Evolutionary conservation across 1,140 invertebrate species (phyloP).

Genomic region (Plutomurus gul): DNA sequence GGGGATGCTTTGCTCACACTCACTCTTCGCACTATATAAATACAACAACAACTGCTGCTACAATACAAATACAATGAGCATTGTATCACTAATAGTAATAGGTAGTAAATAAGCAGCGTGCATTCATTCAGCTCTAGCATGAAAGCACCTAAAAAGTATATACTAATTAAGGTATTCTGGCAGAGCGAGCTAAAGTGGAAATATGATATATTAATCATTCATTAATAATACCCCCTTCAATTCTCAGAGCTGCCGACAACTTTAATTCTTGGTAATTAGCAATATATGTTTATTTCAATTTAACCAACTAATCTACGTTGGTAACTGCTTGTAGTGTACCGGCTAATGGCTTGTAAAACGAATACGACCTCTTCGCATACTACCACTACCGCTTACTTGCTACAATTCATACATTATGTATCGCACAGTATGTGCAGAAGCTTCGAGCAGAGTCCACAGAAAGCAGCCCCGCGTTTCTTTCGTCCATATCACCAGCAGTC

Average conservation of each 20-base stretch:
- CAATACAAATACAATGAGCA: neutral
- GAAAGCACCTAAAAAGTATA: neutral
- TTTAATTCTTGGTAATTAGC: conserved; percentile 25
- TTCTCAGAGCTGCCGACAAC: conserved; percentile 20
- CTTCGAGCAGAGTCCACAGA: neutral
- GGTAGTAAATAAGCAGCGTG: neutral
- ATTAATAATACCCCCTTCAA: conserved; percentile 27
- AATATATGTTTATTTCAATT: conserved; percentile 29
- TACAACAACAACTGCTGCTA: neutral
- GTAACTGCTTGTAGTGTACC: neutral
- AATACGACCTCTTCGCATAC: neutral
- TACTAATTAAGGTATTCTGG: conserved; percentile 25
- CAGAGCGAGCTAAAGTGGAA: conserved; percentile 28
- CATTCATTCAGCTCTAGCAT: neutral
- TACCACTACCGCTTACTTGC: neutral
- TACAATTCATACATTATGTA: neutral
- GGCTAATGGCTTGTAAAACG: conserved; percentile 17
- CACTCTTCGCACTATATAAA: neutral
- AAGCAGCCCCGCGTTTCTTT: too few species aligned
- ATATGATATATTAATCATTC: conserved; percentile 30
- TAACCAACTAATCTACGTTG: conserved; percentile 10
- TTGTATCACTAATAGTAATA: neutral
- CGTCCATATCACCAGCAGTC: too few species aligned
- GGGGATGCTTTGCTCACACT: neutral
- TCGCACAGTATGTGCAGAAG: neutral